Evolutionary conservation across 1,140 invertebrate genomes (phyloP).

Genomic region (Eubasilissa regina): DNA sequence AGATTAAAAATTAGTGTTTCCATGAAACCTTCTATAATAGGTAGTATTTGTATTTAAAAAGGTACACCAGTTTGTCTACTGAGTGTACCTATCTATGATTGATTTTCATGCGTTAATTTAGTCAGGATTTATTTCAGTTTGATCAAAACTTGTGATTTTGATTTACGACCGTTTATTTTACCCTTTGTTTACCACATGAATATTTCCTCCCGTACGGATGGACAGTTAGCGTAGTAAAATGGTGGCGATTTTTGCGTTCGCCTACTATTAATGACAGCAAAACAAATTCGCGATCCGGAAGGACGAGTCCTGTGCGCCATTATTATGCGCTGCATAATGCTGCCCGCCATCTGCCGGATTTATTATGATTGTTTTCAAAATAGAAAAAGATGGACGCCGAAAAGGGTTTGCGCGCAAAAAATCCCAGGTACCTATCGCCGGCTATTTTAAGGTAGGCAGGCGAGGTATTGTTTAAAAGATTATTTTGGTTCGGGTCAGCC

Average conservation of each 20-base stretch:
- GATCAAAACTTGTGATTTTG: too few relatives aligned
- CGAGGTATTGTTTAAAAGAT: too few relatives aligned
- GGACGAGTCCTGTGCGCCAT: constrained; percentile 3
- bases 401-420: constrained; percentile 44
- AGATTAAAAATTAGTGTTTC: too few relatives aligned
- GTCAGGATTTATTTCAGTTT: too few relatives aligned
- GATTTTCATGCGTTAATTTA: too few relatives aligned
- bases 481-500: too few relatives aligned
- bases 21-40: too few relatives aligned
- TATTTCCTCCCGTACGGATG: neutral
- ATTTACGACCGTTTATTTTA: too few relatives aligned
- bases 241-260: neutral
- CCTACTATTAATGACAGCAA: constrained; percentile 29
- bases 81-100: too few relatives aligned
- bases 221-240: neutral
- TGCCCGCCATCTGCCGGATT: constrained; percentile 49
- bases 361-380: constrained; percentile 52
- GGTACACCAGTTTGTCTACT: too few relatives aligned
- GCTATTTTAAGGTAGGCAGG: constrained; percentile 5
- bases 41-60: too few relatives aligned
- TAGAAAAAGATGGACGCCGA: constrained; percentile 45
- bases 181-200: too few relatives aligned
- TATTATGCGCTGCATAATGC: constrained; percentile 29
- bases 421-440: constrained; percentile 4
- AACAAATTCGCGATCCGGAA: constrained; percentile 41